Conservation (phyloP, 37 sponge, comb jelly and placozoan species). For the Chondrosia reniformis region DNA sequence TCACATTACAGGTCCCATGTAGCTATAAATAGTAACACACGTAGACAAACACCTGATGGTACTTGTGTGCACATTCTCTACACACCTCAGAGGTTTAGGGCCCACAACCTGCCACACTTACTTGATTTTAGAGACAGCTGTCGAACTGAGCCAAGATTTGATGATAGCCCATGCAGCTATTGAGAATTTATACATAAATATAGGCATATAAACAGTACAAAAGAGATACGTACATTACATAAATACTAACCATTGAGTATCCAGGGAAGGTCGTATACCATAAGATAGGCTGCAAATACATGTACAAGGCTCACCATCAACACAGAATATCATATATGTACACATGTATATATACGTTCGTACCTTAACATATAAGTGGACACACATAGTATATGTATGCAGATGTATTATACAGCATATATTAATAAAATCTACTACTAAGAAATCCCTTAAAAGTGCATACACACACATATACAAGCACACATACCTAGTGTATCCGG, state of each 20-base stretch:
- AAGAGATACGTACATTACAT: not conserved
- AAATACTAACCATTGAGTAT: constrained; percentile 66
- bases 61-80: not conserved
- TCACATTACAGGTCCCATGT: not conserved
- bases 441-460: too few species aligned
- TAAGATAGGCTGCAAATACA: constrained; percentile 34
- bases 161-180: constrained; percentile 87
- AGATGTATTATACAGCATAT: too few species aligned
- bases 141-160: constrained; percentile 69
- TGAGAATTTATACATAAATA: not conserved
- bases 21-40: not conserved
- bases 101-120: constrained; percentile 25
- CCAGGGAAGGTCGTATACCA: constrained; percentile 84
- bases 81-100: not conserved
- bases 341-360: too few species aligned
- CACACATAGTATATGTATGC: too few species aligned
- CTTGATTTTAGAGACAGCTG: constrained; percentile 64
- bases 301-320: too few species aligned
- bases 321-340: too few species aligned
- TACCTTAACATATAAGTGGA: too few species aligned
- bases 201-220: not conserved
- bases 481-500: constrained; percentile 58
- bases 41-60: not conserved
- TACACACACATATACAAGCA: not conserved
- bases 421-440: too few species aligned